These are phyloP conservation scores for Nysson spinosus DNA, from an alignment of 2,888 invertebrate genomes.

Conservation along the genomic window DNA sequence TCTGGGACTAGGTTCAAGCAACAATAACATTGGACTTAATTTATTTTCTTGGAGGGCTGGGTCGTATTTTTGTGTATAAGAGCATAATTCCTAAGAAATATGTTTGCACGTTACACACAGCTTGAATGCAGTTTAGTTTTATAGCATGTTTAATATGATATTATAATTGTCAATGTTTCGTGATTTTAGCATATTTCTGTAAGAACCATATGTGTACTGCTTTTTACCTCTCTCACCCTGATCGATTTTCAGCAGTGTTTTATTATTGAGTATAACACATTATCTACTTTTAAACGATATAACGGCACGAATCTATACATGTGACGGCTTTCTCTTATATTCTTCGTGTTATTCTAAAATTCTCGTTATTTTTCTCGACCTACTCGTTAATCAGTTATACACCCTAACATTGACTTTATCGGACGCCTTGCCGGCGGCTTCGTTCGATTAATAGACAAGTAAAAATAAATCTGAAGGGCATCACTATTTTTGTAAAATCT, in stretches of 20 bases:
- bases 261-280: constrained; percentile 5
- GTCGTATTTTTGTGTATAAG: constrained; percentile 4
- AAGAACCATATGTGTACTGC: constrained; percentile 13
- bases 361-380: constrained; percentile 5
- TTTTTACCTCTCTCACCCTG: constrained; percentile 3
- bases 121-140: constrained; percentile 32
- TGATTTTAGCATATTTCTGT: constrained; percentile 13
- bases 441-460: not conserved
- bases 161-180: constrained; percentile 26
- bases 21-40: not conserved
- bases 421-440: not conserved
- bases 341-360: constrained; percentile 8
- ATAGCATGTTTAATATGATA: constrained; percentile 29
- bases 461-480: constrained; percentile 7
- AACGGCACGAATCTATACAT: constrained; percentile 8
- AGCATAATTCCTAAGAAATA: constrained; percentile 7
- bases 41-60: constrained; percentile 1
- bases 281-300: constrained; percentile 1
- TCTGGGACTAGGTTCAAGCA: constrained; percentile 11
- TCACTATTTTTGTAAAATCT: constrained; percentile 3
- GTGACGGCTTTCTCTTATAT: not conserved
- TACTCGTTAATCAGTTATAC: constrained; percentile 8
- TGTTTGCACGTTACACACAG: constrained; percentile 32
- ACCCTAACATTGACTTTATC: constrained; percentile 9
- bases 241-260: not conserved